Evolutionary conservation across 2,888 invertebrate species (phyloP), one percentile per base, ranked within the genome.

Genomic region (Teinopalpus imperialis): DNA sequence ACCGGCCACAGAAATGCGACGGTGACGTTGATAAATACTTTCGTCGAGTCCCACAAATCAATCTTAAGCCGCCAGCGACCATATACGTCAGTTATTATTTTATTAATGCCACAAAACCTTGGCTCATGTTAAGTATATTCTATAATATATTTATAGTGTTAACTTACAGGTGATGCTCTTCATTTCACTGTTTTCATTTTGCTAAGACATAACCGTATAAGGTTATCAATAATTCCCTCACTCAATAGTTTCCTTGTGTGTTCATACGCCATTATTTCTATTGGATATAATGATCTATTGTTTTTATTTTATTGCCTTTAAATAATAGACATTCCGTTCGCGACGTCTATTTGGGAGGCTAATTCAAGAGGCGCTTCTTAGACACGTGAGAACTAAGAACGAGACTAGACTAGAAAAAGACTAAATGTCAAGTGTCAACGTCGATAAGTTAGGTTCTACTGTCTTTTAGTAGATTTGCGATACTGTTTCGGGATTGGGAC

Each of bases 321-420:
- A 51, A 54, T 54, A 52, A 54, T 50, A 57, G 30, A 24, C 43
- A 54, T 54, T 54, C 53, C 7, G 30, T 40, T 34, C 49, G 48
- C 49, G 49, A 32, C 31, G 39, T 44, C 24, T 48, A 53, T 53
- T 51, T 54, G 54, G 51, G 54, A 56, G 49, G 56, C 54, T 45
- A 46, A 46, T 50, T 50, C 40, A 12, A 9, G 29, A 29, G 30
- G 30, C 29, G 24, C 21, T 48, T 30, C 34, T 27, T 37, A n/a
- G 26, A 36, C 16, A 48, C 51, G 51, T 60, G 60, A 52, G 59
- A 59, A 57, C 53, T 13, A 3, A 3, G 43, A 42, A 59, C 60
- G 60, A 59, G 60, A 59, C 57, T 36, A 1, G 59, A 61, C 57
- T 59, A 12, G 18, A 31, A 46, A 48, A 43, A 35, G 16, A 14